Percentiles rank a stretch among this genome's conserved stretches.
phyloP scores from a whole-genome alignment of 2,797 vertebrate species.

The Melanotaenia nigrans region DNA sequence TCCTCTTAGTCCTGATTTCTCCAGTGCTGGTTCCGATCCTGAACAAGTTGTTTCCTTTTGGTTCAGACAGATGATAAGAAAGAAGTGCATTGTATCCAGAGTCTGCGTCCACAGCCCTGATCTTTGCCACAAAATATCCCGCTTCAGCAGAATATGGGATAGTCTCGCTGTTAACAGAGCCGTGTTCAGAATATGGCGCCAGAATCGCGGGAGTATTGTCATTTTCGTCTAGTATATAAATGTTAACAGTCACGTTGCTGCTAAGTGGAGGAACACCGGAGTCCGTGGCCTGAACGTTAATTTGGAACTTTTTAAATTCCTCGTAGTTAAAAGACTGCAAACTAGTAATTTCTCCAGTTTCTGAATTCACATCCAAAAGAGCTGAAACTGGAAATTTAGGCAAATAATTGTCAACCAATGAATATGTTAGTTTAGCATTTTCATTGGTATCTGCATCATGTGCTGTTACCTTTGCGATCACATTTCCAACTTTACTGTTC shows the following conservation, averaged over 20 bases:
- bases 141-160: constrained; percentile 40
- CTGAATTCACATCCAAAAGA: constrained; percentile 63
- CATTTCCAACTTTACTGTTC: constrained; percentile 82
- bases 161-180: constrained; percentile 82
- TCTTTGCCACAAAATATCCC: constrained; percentile 39
- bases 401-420: constrained; percentile 41
- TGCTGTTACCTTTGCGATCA: constrained; percentile 59
- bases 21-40: constrained; percentile 51
- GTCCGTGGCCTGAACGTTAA: constrained; percentile 70
- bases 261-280: background rate
- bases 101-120: constrained; percentile 70
- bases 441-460: constrained; percentile 79
- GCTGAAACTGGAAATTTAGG: constrained; percentile 26
- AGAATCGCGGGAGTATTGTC: too few relatives aligned
- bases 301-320: constrained; percentile 58
- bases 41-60: constrained; percentile 57
- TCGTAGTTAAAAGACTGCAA: constrained; percentile 71
- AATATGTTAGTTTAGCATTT: constrained; percentile 66
- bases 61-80: constrained; percentile 71
- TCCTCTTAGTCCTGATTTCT: constrained; percentile 72
- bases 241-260: too few relatives aligned
- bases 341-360: constrained; percentile 57
- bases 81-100: constrained; percentile 77
- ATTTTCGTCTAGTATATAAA: too few relatives aligned
- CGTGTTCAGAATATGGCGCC: constrained; percentile 50